phyloP scores from a whole-genome alignment of 2,113 vertebrate genomes.

The Aythya baeri region DNA sequence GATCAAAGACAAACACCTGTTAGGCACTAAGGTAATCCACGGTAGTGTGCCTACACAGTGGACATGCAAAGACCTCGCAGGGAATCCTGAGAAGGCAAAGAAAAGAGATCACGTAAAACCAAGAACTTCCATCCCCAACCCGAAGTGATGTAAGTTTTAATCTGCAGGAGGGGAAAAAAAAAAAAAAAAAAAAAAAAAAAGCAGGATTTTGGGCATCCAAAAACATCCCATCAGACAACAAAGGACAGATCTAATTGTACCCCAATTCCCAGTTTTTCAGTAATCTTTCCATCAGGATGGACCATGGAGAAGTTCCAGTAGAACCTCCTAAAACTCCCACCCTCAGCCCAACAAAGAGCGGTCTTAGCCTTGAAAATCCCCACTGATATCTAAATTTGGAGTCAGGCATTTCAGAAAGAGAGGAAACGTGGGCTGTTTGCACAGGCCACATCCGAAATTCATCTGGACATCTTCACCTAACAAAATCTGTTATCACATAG shows the following conservation, averaged over 20 bases:
- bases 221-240: neutral
- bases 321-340: neutral
- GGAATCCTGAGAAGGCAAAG: neutral
- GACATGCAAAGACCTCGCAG: neutral
- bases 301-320: neutral
- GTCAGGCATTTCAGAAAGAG: neutral
- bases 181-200: neutral
- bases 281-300: neutral
- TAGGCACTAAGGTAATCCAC: neutral
- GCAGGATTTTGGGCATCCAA: neutral
- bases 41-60: neutral
- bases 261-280: neutral
- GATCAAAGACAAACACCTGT: neutral
- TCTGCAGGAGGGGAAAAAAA: neutral
- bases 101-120: neutral
- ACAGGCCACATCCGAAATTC: neutral
- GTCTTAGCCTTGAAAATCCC: neutral
- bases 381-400: neutral
- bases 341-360: neutral
- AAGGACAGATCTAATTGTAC: neutral
- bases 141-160: neutral
- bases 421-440: neutral
- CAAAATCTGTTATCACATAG: neutral
- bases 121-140: neutral
- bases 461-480: neutral